Base-by-base conservation (phyloP, 2,113 vertebrate species). In the Girardinichthys multiradiatus region DNA sequence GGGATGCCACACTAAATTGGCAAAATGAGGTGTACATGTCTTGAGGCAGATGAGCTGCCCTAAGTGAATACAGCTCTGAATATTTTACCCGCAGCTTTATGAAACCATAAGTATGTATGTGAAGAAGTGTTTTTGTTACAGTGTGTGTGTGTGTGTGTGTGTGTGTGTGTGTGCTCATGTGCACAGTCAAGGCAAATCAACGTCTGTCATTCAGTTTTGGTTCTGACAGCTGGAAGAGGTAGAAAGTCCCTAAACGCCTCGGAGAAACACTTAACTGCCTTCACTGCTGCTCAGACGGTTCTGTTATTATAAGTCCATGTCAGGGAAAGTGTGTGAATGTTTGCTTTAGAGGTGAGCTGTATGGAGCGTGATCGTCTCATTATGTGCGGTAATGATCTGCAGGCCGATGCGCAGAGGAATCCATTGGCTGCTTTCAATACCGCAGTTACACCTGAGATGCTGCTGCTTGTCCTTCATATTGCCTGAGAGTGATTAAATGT, bases 1-100 rank as follows among this genome's bases (percentile, higher is more conserved):
- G 64, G 77, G 73, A 74, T 85, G 87, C 85, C 82, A 89, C 85
- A 74, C 84, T 85, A 87, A 87, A 87, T 87, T 90, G 84, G 76
- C 74, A 89, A 86, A 89, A 83, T 90, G 81, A 92, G 87, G 89
- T 89, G 84, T 87, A 88, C 87, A 88, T 83, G 78, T 90, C 87
- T 89, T 28, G 71, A 85, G 82, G 91, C 90, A 91, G 85, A 91
- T 89, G 87, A 89, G 81, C 79, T 86, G 82, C 83, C 70, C 86
- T 85, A 74, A 83, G 67, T 70, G 77, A 86, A 68, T 15, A 57
- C 81, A 79, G 70, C 70, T 15, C 77, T 78, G 85, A 85, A 87
- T 90, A 82, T 87, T 83, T 89, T 84, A 85, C 73, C 75, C 74
- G 79, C 72, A 79, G 82, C 82, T 87, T 78, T 69, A 77, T 76